These are phyloP conservation scores for Troilus luridus DNA, from an alignment of 2,888 invertebrate genomes.

Conservation along the genomic window DNA sequence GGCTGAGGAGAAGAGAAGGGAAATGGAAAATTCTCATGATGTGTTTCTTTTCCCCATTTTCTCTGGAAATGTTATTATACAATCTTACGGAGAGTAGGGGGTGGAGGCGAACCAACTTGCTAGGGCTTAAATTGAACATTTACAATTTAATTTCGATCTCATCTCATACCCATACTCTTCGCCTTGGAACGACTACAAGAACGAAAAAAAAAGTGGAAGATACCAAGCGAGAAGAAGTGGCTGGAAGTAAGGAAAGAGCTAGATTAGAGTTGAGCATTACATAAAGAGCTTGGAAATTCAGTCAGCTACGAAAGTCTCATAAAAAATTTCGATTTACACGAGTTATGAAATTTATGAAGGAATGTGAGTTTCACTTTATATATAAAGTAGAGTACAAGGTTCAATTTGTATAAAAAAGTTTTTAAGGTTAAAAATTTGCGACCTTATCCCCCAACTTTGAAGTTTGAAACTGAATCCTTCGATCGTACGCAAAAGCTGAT, in stretches of 20 bases:
- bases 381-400: neutral
- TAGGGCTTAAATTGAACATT: constrained; percentile 17
- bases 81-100: neutral
- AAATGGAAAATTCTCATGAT: constrained; percentile 42
- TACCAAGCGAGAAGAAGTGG: neutral
- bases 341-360: neutral
- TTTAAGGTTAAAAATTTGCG: neutral
- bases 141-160: constrained; percentile 38
- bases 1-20: neutral
- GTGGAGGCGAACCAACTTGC: neutral
- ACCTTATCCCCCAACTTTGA: too few species aligned
- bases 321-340: neutral
- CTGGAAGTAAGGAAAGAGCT: neutral
- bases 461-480: too few species aligned
- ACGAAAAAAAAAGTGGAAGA: neutral
- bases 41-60: constrained; percentile 24
- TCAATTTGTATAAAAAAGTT: neutral
- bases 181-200: neutral
- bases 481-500: too few species aligned
- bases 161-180: constrained; percentile 7
- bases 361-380: neutral
- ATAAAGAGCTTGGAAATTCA: neutral
- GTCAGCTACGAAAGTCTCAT: neutral
- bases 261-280: neutral
- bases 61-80: constrained; percentile 15